Evolutionary conservation across 35 echinoderm and acorn worm genomes (phyloP), one percentile per base, ranked within the genome.

Genomic region (Eucidaris tribuloides): DNA sequence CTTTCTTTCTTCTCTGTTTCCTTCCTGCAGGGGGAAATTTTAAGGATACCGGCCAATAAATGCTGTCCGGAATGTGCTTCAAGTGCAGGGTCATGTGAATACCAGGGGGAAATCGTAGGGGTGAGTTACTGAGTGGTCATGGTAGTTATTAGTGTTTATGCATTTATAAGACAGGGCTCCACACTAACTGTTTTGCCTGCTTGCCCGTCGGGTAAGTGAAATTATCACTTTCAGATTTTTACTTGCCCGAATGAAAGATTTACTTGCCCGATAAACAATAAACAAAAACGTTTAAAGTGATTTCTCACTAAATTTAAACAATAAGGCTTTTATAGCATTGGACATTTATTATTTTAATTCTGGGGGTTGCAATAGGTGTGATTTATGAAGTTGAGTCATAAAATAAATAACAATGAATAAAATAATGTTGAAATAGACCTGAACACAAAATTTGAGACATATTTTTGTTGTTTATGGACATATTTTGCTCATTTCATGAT

Each of bases 21-120:
- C 87, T 42, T 81, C 58, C 27, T 29, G 11, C 90, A 99, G 96
- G 96, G 96, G 65, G 91, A 90, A 72, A 86, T 58, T 37, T 62
- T 99, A 72, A 89, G 88, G 82, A 99, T 99, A 87, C 65, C 78
- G 74, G 50, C 96, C 28, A 99, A 99, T 78, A 86, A 87, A 84
- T 99, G 96, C 81, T 99, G 96, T 84, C 96, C 96, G 79, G 96
- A 99, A 57, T 99, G 96, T 85, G 91, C 85, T 23, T 77, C 86
- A 25, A 86, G 87, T 80, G 62, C 82, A 65, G 96, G 96, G 34
- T 99, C 90, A 14, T 99, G 96, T 93, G 82, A 92, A 65, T 99
- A 90, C 54, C 46, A 90, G 65, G 90, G 83, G 81, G 96, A 99
- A 93, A 84, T 99, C 77, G 82, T 93, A 60, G 96, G 96, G 92